Percentiles rank a stretch among this genome's conserved stretches.
phyloP scores from a whole-genome alignment of 2,113 vertebrate genomes.

The Nycticebus coucang region DNA sequence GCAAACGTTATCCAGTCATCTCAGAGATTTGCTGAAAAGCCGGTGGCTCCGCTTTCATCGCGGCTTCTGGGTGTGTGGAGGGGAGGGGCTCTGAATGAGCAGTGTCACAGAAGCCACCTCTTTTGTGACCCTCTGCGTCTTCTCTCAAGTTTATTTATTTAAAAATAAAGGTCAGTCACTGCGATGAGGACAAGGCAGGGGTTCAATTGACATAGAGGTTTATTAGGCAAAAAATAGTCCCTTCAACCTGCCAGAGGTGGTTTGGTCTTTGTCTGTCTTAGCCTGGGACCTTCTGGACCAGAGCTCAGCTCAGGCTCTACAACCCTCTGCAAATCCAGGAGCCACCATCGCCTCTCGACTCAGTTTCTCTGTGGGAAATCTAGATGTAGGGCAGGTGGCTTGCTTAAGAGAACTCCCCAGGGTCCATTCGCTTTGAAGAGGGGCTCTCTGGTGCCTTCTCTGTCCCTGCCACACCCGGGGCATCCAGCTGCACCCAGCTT shows the following conservation, averaged over 20 bases:
- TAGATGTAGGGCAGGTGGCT: accelerated
- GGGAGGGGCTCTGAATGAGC: accelerated
- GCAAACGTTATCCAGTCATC: conserved; percentile 90
- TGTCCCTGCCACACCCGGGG: accelerated
- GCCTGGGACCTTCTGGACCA: background rate
- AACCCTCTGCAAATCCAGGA: accelerated
- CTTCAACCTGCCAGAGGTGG: accelerated
- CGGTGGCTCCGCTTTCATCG: conserved; percentile 28
- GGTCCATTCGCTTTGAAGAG: accelerated
- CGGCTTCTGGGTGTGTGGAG: background rate
- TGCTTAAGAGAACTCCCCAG: accelerated
- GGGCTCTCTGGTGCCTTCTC: accelerated
- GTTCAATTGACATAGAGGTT: background rate
- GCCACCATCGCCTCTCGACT: accelerated
- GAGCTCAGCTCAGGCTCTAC: accelerated
- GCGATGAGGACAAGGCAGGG: accelerated
- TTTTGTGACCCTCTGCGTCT: background rate
- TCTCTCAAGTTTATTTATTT: background rate
- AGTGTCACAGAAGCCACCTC: background rate
- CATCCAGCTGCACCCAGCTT: accelerated
- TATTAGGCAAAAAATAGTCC: background rate
- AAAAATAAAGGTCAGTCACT: background rate
- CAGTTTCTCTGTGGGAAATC: background rate
- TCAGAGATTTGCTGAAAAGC: conserved; percentile 78
- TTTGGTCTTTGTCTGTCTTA: accelerated